Base-by-base conservation (phyloP, 2,797 vertebrate genomes). In the Bovichtus variegatus region DNA sequence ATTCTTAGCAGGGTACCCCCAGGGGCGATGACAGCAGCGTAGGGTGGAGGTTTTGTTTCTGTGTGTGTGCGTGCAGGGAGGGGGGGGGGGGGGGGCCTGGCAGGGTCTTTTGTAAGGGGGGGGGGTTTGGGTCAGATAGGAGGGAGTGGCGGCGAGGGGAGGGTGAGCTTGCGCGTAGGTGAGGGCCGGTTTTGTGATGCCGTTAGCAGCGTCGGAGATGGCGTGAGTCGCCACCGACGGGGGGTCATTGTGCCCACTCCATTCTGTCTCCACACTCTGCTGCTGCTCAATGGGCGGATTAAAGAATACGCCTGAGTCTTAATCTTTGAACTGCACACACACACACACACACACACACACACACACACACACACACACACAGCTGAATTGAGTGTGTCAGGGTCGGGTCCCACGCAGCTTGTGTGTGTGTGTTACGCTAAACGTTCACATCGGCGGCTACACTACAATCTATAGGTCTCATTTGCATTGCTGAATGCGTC, bases 211-310 rank as follows among this genome's bases (percentile, higher is more conserved):
- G 80, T 86, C 41, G 75, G 85, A 69, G 88, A 90, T 91, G 94
- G 92, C 87, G 90, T 93, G 91, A 94, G 93, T 91, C 89, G 63
- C 84, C 82, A 59, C 31, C 88, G 6, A 70, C 62, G 60, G 92
- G 93, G 92, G 87, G 88, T 83, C 90, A 93, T 94, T 94, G 91
- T 94, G 27, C 87, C 85, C 78, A 81, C 87, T 92, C 88, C 87
- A 93, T 93, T 92, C 90, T 90, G 88, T 77, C 92, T 91, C 86
- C 88, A 91, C 91, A 90, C 91, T 90, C 91, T 78, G 84, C 89
- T 85, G 81, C 82, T 43, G 83, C 88, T 94, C 91, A 94, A 94
- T 93, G 91, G 87, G 63, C 12, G 91, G 94, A 96, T 94, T 94
- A 94, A 81, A 93, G 82, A 92, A 91, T 81, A 88, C 81, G 88